Percentiles rank a stretch among this genome's conserved stretches.
phyloP scores from a whole-genome alignment of 2,113 vertebrate species.

The Lepus americanus region DNA sequence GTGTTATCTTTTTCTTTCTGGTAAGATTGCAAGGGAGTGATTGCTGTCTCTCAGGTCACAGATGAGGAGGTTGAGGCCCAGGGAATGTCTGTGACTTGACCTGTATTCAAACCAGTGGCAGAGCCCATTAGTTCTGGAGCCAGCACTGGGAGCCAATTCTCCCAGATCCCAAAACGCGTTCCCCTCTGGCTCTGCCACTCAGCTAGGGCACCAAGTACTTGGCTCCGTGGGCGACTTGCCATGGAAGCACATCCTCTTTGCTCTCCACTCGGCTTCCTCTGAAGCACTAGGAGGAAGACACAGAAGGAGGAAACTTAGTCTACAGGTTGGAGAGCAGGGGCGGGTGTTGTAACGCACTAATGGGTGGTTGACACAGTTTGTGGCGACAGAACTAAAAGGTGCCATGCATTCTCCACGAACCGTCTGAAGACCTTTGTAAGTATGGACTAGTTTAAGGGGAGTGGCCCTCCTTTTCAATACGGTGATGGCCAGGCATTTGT shows the following conservation, averaged over 20 bases:
- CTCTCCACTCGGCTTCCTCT: neutral
- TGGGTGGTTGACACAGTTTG: neutral
- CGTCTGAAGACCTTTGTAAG: no score
- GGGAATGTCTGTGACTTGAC: neutral
- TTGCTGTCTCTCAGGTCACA: neutral
- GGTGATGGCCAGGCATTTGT: neutral
- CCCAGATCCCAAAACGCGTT: rapidly evolving
- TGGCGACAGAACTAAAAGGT: neutral
- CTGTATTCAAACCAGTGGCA: neutral
- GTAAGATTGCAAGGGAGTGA: no score
- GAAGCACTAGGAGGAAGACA: neutral
- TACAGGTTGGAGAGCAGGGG: neutral
- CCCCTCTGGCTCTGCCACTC: neutral
- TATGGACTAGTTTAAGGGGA: neutral
- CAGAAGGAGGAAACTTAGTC: neutral
- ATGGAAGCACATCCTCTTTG: neutral
- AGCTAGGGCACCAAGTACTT: no score
- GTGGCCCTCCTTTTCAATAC: neutral
- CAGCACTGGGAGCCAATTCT: neutral
- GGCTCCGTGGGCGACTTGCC: neutral
- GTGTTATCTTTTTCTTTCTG: neutral
- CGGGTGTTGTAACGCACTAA: neutral
- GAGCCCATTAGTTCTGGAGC: neutral
- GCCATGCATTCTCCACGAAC: no score
- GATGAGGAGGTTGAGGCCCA: neutral